A percentile compares a stretch with the other conserved stretches of the same genome.
These are phyloP conservation scores for Takifugu ocellatus DNA, from an alignment of 2,797 vertebrate species.

Conservation along the genomic window DNA sequence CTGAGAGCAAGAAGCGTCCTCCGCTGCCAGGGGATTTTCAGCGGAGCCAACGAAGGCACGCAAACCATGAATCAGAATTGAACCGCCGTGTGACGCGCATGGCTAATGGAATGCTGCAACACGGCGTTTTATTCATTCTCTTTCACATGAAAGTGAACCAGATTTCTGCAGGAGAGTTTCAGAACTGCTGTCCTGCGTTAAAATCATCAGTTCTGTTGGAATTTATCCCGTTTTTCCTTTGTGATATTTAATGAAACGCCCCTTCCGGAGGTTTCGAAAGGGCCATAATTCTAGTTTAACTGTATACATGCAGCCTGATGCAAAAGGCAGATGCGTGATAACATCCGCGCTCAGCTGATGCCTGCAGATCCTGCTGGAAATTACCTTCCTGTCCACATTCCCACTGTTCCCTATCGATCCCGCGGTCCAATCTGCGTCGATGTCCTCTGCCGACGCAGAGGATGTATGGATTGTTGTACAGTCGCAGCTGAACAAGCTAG, in stretches of 20 bases:
- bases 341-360: slow-evolving; percentile 39
- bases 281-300: slow-evolving; percentile 14
- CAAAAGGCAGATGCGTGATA: slow-evolving; percentile 50
- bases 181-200: slow-evolving; percentile 32
- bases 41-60: slow-evolving; percentile 29
- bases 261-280: slow-evolving; percentile 11
- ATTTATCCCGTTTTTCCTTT: slow-evolving; percentile 20
- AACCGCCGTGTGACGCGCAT: slow-evolving; percentile 41
- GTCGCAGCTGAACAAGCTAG: no score
- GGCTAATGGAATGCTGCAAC: slow-evolving; percentile 25
- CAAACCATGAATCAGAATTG: slow-evolving; percentile 41
- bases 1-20: slow-evolving; percentile 10
- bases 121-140: slow-evolving; percentile 13
- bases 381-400: slow-evolving; percentile 22
- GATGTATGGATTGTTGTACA: no score
- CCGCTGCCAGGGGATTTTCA: slow-evolving; percentile 25
- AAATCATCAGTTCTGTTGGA: slow-evolving; percentile 18
- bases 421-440: no score
- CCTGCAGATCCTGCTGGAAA: slow-evolving; percentile 15
- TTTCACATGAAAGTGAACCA: slow-evolving; percentile 27
- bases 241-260: slow-evolving; percentile 14
- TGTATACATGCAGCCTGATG: slow-evolving; percentile 15
- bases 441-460: no score
- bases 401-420: not conserved
- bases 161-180: slow-evolving; percentile 30